phyloP scores from a whole-genome alignment of 2,113 vertebrate species.

The Ia io region DNA sequence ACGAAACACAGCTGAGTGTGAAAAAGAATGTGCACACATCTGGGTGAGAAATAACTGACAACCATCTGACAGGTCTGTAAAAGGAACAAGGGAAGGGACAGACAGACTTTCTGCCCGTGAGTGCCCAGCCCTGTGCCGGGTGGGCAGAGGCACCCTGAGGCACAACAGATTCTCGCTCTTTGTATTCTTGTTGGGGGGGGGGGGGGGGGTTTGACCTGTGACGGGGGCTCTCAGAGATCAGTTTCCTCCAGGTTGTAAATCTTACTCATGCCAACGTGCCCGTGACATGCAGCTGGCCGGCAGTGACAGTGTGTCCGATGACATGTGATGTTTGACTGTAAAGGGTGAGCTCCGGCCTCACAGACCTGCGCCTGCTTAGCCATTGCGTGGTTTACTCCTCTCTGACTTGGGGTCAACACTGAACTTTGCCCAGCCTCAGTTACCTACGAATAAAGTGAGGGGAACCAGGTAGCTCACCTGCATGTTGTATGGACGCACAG shows the following conservation, averaged over 20 bases:
- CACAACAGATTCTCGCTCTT: too few species aligned
- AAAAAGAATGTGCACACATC: neutral
- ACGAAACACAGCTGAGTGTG: neutral
- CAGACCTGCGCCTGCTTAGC: neutral
- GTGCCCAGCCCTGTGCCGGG: neutral
- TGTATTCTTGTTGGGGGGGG: too few species aligned
- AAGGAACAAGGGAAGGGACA: neutral
- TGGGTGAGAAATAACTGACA: neutral
- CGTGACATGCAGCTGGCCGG: neutral
- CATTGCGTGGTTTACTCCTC: neutral
- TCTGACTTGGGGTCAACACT: fast-evolving
- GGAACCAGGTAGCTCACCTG: fast-evolving
- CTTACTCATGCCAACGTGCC: neutral
- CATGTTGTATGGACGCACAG: neutral
- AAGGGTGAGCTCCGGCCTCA: neutral
- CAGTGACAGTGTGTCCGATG: neutral
- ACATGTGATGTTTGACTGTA: neutral
- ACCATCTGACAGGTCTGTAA: neutral
- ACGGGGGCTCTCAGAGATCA: too few species aligned
- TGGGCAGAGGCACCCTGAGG: fast-evolving
- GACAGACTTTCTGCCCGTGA: neutral
- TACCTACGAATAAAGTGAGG: fast-evolving
- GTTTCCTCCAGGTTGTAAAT: neutral
- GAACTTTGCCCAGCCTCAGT: neutral
- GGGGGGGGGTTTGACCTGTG: neutral